These are phyloP conservation scores for Lucinisca nassula DNA, from an alignment of 2,888 invertebrate genomes.

Conservation along the genomic window DNA sequence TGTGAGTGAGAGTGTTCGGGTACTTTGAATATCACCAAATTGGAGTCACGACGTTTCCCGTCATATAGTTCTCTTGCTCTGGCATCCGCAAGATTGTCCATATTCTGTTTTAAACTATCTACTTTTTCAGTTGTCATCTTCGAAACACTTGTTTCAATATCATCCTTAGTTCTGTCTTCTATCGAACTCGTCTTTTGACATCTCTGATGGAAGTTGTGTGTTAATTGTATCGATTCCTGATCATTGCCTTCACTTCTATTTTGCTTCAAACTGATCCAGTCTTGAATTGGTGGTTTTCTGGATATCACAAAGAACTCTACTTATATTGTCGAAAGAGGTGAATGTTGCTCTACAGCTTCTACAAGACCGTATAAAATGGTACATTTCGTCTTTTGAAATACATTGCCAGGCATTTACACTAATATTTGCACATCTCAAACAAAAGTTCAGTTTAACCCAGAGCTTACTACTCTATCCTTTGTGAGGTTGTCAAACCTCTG, in stretches of 20 bases:
- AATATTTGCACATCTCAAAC: not conserved
- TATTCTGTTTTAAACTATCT: not conserved
- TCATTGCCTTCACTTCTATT: too few relatives aligned
- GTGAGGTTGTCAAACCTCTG: not conserved
- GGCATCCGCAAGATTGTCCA: not conserved
- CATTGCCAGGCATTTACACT: not conserved
- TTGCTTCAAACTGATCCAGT: not conserved
- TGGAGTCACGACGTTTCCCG: not conserved
- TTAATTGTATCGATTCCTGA: too few relatives aligned
- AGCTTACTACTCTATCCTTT: not conserved
- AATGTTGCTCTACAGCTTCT: not conserved
- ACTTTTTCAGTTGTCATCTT: not conserved
- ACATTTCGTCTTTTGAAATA: not conserved
- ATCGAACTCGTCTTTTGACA: too few relatives aligned
- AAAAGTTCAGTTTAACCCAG: not conserved
- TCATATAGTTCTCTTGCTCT: not conserved
- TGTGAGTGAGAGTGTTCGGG: not conserved
- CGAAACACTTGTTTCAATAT: not conserved
- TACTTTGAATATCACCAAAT: not conserved
- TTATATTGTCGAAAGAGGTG: not conserved
- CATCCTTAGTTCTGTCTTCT: not conserved
- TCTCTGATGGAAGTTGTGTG: too few relatives aligned
- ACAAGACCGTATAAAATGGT: not conserved
- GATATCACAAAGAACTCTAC: not conserved
- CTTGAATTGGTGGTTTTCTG: not conserved